Evolutionary conservation across 2,113 vertebrate species (phyloP), one percentile per base, ranked within the genome.

Genomic region (Tylochromis polylepis): DNA sequence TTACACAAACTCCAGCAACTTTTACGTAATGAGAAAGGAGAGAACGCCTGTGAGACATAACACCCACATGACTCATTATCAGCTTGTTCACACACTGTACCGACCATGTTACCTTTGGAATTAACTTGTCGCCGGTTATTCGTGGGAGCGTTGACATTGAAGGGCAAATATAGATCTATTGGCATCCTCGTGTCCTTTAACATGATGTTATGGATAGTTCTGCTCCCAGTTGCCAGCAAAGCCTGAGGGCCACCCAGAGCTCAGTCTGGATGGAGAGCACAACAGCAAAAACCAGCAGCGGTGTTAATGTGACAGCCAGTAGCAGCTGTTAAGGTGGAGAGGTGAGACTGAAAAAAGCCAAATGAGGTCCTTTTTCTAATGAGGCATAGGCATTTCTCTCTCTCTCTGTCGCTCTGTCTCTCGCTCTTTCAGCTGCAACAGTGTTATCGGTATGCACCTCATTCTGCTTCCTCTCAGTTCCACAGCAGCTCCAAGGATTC

Each of bases 291-390:
- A 79, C 58, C 79, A 36, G 79, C 85, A 79, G 84, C 57, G 27
- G 27, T 22, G 51, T 59, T 51, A 85, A 57, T 82, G 83, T 82
- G 89, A 92, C 90, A 92, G 85, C 72, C 49, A 62, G 72, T 81
- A 94, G 87, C 92, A 93, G 93, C 92, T 95, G 93, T 92, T 91
- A 87, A 93, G 92, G 93, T 92, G 88, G 89, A 90, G 91, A 92
- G 93, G 92, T 93, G 85, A 94, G 81, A 41, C 85, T 81, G 83
- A 79, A 84, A 84, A 90, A 93, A 92, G 80, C 90, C 88, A 94
- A 94, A 93, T 90, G 83, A 94, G 89, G 81, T 93, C 83, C 79
- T 92, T 94, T 87, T 91, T 91, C 93, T 95, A 95, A 96, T 92
- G 91, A 95, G 90, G 81, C 88, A 55, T n/a, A 65, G 55, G 24